Conservation (phyloP, 2,113 vertebrate species). For the Hypocryptadius cinnamomeus region DNA sequence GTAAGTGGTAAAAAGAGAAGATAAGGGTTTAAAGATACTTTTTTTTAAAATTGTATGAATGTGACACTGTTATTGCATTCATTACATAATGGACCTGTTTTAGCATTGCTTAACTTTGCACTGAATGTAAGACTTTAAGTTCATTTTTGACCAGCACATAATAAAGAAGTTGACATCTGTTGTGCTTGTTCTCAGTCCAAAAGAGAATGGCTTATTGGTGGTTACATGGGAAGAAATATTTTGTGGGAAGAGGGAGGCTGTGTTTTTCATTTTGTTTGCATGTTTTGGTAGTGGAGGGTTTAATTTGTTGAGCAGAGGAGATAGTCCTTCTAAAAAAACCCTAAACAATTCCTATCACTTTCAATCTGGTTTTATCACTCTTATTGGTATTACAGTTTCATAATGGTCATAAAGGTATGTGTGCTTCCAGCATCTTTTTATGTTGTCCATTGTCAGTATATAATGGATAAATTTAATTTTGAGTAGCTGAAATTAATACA, state of each 20-base stretch:
- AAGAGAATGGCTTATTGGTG: background rate
- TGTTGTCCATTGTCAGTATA: background rate
- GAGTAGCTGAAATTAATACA: background rate
- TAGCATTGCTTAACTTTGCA: background rate
- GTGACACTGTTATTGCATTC: background rate
- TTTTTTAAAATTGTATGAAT: background rate
- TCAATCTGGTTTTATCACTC: background rate
- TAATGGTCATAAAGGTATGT: background rate
- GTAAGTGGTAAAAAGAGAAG: slow-evolving; percentile 65
- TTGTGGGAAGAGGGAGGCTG: background rate
- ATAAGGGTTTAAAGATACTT: background rate
- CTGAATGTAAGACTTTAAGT: background rate
- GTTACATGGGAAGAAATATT: background rate
- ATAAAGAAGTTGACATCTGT: background rate
- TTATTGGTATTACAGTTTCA: background rate
- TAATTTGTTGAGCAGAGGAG: background rate
- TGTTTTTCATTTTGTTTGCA: background rate
- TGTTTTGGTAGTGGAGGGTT: background rate
- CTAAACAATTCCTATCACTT: background rate
- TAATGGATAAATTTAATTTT: background rate
- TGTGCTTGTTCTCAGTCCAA: background rate
- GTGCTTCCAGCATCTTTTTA: background rate
- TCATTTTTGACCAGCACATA: background rate
- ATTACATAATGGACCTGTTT: background rate
- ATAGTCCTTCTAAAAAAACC: fast-evolving